Conservation (phyloP, 2,113 vertebrate species). For the Budorcas taxicolor region DNA sequence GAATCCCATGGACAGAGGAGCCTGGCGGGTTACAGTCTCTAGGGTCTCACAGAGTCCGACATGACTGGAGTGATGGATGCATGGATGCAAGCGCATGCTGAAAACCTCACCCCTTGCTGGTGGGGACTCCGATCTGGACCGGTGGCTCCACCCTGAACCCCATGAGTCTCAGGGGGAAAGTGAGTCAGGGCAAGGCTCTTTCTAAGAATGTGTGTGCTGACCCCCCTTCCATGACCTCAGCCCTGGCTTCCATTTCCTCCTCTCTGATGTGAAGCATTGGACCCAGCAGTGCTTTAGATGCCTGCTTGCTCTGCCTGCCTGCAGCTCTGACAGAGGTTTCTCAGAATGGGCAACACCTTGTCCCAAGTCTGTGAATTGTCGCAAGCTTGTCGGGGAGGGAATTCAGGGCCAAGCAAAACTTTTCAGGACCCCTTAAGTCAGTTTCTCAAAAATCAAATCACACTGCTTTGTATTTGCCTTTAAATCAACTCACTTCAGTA, state of each 20-base stretch:
- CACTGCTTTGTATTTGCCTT: neutral
- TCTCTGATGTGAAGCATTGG: neutral
- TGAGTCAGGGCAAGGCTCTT: neutral
- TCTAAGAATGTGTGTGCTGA: neutral
- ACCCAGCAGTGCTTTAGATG: fast-evolving
- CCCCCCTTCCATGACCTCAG: neutral
- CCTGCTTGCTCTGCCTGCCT: neutral
- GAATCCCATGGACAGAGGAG: neutral
- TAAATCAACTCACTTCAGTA: neutral
- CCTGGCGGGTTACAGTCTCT: neutral
- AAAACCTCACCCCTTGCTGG: neutral
- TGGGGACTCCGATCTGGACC: neutral
- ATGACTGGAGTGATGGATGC: neutral
- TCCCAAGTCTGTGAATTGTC: neutral
- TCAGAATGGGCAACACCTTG: neutral
- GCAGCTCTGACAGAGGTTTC: neutral
- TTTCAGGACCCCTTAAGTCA: neutral
- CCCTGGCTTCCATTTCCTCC: neutral
- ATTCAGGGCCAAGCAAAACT: neutral
- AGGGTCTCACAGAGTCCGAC: neutral
- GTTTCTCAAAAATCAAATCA: neutral
- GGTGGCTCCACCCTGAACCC: neutral
- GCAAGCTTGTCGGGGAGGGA: neutral
- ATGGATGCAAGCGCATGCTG: neutral
- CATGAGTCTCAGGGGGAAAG: neutral